Conservation (phyloP, 2,113 vertebrate species). For the Ctenomys sociabilis region DNA sequence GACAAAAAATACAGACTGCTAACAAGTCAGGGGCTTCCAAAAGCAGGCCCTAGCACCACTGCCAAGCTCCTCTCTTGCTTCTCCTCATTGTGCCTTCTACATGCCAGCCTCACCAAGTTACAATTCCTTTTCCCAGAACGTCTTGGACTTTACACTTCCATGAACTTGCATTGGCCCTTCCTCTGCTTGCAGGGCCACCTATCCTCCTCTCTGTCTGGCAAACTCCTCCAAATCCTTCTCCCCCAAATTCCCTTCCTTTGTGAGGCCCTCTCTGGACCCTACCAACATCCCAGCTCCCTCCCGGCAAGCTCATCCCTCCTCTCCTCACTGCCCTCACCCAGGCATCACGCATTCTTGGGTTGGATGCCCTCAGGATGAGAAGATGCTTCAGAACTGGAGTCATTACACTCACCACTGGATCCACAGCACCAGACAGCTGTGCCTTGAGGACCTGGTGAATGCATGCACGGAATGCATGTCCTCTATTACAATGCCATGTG, state of each 20-base stretch:
- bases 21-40: neutral
- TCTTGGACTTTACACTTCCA: neutral
- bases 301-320: neutral
- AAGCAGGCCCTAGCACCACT: neutral
- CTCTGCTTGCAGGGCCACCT: neutral
- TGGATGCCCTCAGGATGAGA: neutral
- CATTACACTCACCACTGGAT: neutral
- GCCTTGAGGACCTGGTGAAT: neutral
- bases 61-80: too few species aligned
- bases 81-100: rapidly evolving
- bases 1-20: neutral
- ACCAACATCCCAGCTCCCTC: neutral
- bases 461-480: neutral
- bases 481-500: neutral
- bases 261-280: neutral
- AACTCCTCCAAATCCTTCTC: neutral
- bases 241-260: neutral
- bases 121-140: neutral
- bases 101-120: neutral
- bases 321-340: neutral
- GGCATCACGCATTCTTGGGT: neutral
- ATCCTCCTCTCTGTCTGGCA: neutral
- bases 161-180: neutral
- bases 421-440: neutral
- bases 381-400: neutral